These are phyloP conservation scores for Phrynosoma platyrhinos DNA, from an alignment of 2,113 vertebrate genomes.

Conservation along the genomic window DNA sequence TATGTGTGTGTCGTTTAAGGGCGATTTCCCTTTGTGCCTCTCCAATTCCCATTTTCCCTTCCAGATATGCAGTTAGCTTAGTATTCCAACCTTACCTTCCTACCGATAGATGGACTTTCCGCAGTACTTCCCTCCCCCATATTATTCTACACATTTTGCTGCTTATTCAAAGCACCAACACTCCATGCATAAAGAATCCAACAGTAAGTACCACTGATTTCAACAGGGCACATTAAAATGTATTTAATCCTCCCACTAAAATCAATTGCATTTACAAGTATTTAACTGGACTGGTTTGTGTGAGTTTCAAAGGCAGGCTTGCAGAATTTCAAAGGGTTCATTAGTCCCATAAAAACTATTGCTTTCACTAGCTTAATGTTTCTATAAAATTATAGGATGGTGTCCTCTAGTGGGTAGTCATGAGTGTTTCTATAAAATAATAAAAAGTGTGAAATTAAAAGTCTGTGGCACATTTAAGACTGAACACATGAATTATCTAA, in stretches of 20 bases:
- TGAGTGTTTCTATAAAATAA: background rate
- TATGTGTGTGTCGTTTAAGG: too few relatives aligned
- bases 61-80: too few relatives aligned
- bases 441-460: background rate
- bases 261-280: background rate
- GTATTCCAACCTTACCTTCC: too few relatives aligned
- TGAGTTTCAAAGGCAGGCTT: too few relatives aligned
- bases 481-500: background rate
- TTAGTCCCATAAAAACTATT: background rate
- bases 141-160: too few relatives aligned
- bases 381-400: background rate
- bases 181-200: too few relatives aligned
- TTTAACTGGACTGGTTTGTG: background rate
- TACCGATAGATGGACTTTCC: too few relatives aligned
- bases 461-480: background rate
- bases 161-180: too few relatives aligned
- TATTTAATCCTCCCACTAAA: background rate
- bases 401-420: constrained; percentile 1
- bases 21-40: too few relatives aligned
- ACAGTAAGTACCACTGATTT: background rate
- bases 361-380: background rate
- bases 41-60: too few relatives aligned
- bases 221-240: background rate
- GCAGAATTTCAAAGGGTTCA: background rate
- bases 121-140: too few relatives aligned